Conservation (phyloP, 2,888 invertebrate genomes). For the Netelia inedita region DNA sequence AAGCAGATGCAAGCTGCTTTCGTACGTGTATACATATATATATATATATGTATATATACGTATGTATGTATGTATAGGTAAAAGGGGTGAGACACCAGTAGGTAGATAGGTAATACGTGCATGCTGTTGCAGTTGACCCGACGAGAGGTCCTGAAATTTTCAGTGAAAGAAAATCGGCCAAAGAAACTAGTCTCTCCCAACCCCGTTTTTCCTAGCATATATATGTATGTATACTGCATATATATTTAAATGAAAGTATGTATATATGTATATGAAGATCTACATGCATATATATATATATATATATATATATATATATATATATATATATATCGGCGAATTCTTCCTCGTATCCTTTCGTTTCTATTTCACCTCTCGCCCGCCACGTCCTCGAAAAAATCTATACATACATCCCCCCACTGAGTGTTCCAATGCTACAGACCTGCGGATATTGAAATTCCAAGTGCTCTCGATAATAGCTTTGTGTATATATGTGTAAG, state of each 20-base stretch:
- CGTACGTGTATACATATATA: constrained; percentile 19
- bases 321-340: neutral
- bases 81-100: constrained; percentile 22
- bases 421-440: constrained; percentile 1
- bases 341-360: constrained; percentile 9
- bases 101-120: constrained; percentile 51
- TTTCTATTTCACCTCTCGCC: neutral
- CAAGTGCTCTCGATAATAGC: constrained; percentile 65
- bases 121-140: constrained; percentile 65
- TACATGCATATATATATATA: neutral
- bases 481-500: constrained; percentile 7
- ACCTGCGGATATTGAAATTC: constrained; percentile 64
- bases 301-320: neutral
- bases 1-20: constrained; percentile 7
- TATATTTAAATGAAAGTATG: neutral
- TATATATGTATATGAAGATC: neutral
- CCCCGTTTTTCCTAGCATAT: neutral
- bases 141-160: constrained; percentile 66
- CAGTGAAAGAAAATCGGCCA: constrained; percentile 66
- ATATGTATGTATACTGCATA: neutral
- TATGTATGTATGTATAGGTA: neutral
- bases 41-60: constrained; percentile 19
- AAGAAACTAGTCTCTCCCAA: constrained; percentile 44
- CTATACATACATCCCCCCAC: constrained; percentile 14
- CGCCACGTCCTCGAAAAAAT: neutral